Conservation (phyloP, 1,140 invertebrate genomes). For the Spodoptera frugiperda region DNA sequence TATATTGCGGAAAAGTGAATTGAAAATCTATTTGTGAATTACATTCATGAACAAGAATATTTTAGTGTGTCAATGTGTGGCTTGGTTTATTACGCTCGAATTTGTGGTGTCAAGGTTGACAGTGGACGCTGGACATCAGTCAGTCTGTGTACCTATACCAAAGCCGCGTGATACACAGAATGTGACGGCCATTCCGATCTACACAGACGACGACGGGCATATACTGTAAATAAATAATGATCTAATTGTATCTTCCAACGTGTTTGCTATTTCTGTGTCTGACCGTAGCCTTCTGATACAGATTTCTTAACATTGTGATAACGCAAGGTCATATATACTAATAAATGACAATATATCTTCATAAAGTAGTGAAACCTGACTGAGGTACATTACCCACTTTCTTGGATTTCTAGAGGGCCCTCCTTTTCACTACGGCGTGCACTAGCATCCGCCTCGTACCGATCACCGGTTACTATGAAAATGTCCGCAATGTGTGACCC, state of each 20-base stretch:
- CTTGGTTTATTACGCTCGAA: conserved; percentile 50
- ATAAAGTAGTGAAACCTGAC: conserved; percentile 60
- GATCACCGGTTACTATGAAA: conserved; percentile 56
- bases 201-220: conserved; percentile 54
- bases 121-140: conserved; percentile 61
- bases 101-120: conserved; percentile 72
- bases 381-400: conserved; percentile 66
- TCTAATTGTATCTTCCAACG: conserved; percentile 80
- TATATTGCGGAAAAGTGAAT: neutral
- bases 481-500: conserved; percentile 52
- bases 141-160: conserved; percentile 50
- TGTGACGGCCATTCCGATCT: conserved; percentile 63
- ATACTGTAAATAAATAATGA: conserved; percentile 85
- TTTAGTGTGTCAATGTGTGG: conserved; percentile 33
- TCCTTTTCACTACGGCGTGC: conserved; percentile 67
- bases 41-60: conserved; percentile 3
- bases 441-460: conserved; percentile 51
- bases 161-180: conserved; percentile 65
- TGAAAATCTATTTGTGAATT: neutral
- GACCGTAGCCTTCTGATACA: conserved; percentile 50
- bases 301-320: conserved; percentile 2
- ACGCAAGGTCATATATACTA: neutral
- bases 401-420: conserved; percentile 77
- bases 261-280: conserved; percentile 78
- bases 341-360: conserved; percentile 5